Base-by-base conservation (phyloP, 2,113 vertebrate species). In the Ageneiosus marmoratus region DNA sequence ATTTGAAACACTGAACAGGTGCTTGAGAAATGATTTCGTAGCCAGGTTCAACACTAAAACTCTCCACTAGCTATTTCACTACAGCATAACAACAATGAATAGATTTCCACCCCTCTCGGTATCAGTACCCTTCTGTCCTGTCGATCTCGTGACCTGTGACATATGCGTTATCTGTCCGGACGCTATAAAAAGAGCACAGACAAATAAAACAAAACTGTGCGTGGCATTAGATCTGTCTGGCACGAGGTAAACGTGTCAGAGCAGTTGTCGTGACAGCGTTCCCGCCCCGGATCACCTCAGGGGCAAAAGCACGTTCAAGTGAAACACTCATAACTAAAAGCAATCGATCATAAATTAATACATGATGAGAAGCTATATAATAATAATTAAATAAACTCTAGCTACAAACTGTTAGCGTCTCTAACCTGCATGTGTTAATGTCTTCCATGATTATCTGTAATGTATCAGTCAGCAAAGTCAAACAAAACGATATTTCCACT, bases 201-300 rank as follows among this genome's bases (percentile, higher is more conserved):
- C 48, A 73, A 84, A 80, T 65, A 75, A 82, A 79, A 85, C 75
- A 84, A 82, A 83, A 77, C 20, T 48, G 76, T 65, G 80, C 29
- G 44, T 53, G 41, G 69, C 67, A 86, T 69, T 16, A 11, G 80
- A 83, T 80, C 76, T 18, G 46, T 76, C 58, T 29, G 56, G 41
- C 29, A 34, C 8, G 58, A 53, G 73, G 46, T 55, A 75, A 80
- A 67, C n/a, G 76, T 55, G 62, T 50, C 16, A 50, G 62, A 24
- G 50, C 74, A 77, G 82, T 77, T 83, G 82, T 77, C 50, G 32
- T 56, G 50, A 77, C 67, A 75, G 44, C 15, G 53, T 79, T 82
- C 58, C 75, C 32, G 15, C 22, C 34, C 24, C 27, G 51, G 63
- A 73, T 72, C 78, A 82, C 63, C 73, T 55, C 32, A 37, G 58